Evolutionary conservation across 2,113 vertebrate species (phyloP).

Genomic region (Corynorhinus townsendii): DNA sequence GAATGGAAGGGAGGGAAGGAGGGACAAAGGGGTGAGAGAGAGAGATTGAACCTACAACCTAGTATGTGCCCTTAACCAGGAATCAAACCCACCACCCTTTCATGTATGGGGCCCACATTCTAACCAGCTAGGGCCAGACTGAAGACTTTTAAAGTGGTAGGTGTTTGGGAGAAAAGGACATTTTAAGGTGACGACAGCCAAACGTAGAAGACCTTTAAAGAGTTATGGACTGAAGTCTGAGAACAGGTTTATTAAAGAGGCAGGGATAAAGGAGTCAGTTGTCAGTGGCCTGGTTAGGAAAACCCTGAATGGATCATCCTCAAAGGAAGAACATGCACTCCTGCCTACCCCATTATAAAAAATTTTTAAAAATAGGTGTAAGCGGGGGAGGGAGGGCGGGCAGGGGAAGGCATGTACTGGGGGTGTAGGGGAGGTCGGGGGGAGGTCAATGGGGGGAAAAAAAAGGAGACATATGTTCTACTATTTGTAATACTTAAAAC

Average conservation of each 20-base stretch:
- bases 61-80: no score
- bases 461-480: no score
- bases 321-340: background rate
- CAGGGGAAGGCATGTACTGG: no score
- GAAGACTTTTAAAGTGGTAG: slow-evolving; percentile 2
- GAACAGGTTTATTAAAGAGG: background rate
- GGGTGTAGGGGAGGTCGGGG: no score
- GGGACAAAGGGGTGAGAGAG: no score
- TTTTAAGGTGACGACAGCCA: background rate
- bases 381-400: no score
- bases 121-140: background rate
- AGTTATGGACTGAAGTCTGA: background rate
- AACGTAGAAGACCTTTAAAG: background rate
- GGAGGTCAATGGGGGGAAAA: no score
- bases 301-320: background rate
- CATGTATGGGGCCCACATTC: no score
- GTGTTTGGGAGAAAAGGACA: background rate
- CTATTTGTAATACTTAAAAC: no score
- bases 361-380: background rate
- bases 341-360: background rate
- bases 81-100: no score
- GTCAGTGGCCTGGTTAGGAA: background rate
- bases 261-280: background rate
- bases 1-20: no score
- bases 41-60: no score